A percentile compares a stretch with the other conserved stretches of the same genome.
These are phyloP conservation scores for Adelges cooleyi DNA, from an alignment of 1,140 invertebrate genomes.

Conservation along the genomic window DNA sequence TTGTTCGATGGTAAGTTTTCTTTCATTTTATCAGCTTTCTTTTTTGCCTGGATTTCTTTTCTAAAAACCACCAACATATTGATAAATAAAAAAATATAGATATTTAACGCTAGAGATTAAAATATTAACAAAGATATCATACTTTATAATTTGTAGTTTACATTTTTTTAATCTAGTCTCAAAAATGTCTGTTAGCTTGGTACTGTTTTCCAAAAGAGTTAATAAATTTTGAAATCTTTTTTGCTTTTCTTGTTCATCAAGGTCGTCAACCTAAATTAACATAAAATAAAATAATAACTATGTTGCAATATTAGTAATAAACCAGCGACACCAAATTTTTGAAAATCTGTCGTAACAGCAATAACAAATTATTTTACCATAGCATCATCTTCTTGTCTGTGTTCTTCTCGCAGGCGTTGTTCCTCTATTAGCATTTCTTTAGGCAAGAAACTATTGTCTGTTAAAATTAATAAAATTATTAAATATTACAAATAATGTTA, in stretches of 20 bases:
- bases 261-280: background rate
- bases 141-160: conserved; percentile 17
- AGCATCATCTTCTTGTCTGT: too few species aligned
- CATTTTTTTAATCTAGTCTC: conserved; percentile 13
- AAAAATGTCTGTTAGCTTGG: background rate
- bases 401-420: too few species aligned
- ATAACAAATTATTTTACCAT: too few species aligned
- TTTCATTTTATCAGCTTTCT: background rate
- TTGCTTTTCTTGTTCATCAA: background rate
- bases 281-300: background rate
- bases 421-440: too few species aligned
- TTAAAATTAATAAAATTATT: too few species aligned
- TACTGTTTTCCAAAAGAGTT: conserved; percentile 6
- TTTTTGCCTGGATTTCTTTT: background rate
- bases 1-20: background rate
- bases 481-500: too few species aligned
- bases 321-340: too few species aligned
- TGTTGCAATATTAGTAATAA: too few species aligned
- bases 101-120: too few species aligned
- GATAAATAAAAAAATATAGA: background rate
- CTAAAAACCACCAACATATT: too few species aligned
- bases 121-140: background rate
- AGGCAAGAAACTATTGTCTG: too few species aligned
- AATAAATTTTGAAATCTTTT: conserved; percentile 11
- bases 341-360: too few species aligned